Conservation (phyloP, 2,113 vertebrate species). For the Rhabdomys dilectus region DNA sequence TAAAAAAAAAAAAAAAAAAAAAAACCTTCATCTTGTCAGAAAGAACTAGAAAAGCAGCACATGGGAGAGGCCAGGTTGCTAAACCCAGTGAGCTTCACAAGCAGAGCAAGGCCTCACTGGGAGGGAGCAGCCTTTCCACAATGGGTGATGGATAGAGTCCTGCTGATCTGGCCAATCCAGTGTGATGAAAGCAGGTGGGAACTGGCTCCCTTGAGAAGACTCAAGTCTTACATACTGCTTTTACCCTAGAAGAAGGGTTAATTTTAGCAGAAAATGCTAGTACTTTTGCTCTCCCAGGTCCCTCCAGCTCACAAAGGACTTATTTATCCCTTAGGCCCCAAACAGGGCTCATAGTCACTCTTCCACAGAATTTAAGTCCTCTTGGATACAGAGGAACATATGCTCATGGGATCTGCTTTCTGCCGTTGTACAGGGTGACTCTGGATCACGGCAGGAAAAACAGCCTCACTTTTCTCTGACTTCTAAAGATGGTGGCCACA, state of each 20-base stretch:
- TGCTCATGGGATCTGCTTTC: neutral
- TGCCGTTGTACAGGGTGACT: neutral
- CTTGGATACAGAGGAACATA: neutral
- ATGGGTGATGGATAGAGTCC: neutral
- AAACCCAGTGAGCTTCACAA: neutral
- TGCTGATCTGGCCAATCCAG: neutral
- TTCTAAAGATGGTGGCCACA: neutral
- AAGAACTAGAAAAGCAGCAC: constrained; percentile 34
- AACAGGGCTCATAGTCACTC: neutral
- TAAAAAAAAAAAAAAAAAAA: constrained; percentile 59
- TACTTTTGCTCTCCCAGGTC: neutral
- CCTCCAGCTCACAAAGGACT: neutral
- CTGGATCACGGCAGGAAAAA: accelerated
- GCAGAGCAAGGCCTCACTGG: neutral
- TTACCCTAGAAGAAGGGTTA: neutral
- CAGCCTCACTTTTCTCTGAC: neutral
- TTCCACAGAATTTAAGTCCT: neutral
- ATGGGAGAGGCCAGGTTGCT: neutral
- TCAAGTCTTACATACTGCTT: neutral
- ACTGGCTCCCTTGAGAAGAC: too few relatives aligned
- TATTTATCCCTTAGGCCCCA: neutral
- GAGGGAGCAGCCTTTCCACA: constrained; percentile 35
- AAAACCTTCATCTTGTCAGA: constrained; percentile 58
- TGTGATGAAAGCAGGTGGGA: constrained; percentile 8
- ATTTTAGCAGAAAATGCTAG: neutral